phyloP scores from a whole-genome alignment of 2,888 invertebrate species.

The Polydrusus pterygomalis region DNA sequence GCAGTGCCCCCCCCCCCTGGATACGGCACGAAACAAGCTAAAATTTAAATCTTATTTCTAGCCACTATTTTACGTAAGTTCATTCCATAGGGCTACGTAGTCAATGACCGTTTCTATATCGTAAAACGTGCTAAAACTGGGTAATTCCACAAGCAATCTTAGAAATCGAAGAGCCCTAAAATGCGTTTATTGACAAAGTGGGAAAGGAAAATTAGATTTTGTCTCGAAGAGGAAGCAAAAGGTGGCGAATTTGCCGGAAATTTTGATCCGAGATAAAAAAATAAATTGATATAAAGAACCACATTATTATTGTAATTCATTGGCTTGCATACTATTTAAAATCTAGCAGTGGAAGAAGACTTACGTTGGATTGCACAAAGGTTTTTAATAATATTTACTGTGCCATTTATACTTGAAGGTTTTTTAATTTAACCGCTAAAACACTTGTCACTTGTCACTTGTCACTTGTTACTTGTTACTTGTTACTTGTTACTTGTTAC shows the following conservation, averaged over 20 bases:
- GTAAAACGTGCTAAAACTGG: constrained; percentile 46
- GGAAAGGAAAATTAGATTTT: constrained; percentile 53
- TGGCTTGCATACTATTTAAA: no score
- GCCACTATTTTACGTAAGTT: background rate
- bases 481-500: no score
- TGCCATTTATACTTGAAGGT: no score
- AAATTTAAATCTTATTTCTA: no score
- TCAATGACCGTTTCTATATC: constrained; percentile 20
- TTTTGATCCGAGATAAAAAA: constrained; percentile 28
- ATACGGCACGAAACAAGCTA: no score
- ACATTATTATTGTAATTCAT: background rate
- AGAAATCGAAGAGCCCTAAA: constrained; percentile 53
- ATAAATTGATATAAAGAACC: constrained; percentile 20
- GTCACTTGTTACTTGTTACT: no score
- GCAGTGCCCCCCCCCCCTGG: no score
- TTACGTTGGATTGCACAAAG: no score
- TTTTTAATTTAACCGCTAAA: no score
- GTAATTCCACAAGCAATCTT: constrained; percentile 52
- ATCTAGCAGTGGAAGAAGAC: no score
- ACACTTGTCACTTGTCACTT: no score
- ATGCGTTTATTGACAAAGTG: constrained; percentile 56
- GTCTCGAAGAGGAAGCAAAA: constrained; percentile 51
- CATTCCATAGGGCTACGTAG: background rate
- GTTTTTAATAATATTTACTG: no score
- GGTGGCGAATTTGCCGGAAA: constrained; percentile 50